Conservation (phyloP, 2,113 vertebrate species). For the Copsychus sechellarum region DNA sequence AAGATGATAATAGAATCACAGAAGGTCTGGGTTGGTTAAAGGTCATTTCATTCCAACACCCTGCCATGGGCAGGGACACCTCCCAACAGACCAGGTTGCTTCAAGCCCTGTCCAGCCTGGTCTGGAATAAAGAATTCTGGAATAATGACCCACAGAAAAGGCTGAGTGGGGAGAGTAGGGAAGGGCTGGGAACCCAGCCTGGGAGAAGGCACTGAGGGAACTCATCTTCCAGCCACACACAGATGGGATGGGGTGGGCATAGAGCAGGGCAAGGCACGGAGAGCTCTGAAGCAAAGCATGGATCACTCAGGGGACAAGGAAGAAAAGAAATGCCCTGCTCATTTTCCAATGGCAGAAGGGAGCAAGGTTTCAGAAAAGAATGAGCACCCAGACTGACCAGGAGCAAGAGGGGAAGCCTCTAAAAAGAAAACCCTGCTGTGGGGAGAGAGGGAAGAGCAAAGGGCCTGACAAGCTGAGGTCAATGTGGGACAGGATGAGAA, state of each 20-base stretch:
- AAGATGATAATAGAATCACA: background rate
- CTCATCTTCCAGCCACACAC: background rate
- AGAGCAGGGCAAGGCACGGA: background rate
- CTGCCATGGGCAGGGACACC: background rate
- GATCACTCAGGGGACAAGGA: background rate
- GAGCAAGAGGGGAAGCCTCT: background rate
- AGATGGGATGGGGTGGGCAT: rapidly evolving
- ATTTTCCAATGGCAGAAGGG: background rate
- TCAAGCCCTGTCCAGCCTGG: background rate
- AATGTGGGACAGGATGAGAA: background rate
- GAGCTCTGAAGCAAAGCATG: background rate
- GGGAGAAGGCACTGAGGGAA: background rate
- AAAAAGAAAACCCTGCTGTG: background rate
- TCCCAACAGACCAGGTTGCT: background rate
- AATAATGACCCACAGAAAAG: background rate
- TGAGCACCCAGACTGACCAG: background rate
- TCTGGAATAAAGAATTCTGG: background rate
- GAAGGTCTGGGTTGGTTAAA: background rate
- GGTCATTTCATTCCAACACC: background rate
- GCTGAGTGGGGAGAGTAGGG: background rate
- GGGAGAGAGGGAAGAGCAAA: background rate
- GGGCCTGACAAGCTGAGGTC: background rate
- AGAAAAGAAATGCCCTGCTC: background rate
- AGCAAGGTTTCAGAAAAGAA: background rate
- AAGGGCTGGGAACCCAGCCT: background rate